These are phyloP conservation scores for Ia io DNA, from an alignment of 2,113 vertebrate genomes.

Conservation along the genomic window DNA sequence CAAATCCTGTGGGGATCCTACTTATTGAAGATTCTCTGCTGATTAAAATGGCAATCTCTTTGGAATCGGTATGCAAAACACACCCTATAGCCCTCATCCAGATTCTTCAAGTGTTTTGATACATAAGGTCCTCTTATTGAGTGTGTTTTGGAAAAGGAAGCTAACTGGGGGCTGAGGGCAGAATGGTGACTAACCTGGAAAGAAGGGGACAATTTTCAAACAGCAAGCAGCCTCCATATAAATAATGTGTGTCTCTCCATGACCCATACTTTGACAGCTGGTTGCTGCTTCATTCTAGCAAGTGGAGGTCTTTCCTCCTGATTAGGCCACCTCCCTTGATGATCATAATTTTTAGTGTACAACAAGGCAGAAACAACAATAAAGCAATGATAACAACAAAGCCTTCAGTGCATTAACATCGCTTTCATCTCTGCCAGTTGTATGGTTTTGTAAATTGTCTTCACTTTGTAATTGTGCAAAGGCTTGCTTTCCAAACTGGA, in stretches of 20 bases:
- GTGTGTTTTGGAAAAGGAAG: slow-evolving; percentile 26
- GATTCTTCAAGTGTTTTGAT: slow-evolving; percentile 65
- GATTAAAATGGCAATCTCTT: slow-evolving; percentile 56
- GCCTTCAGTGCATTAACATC: not conserved
- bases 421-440: slow-evolving; percentile 51
- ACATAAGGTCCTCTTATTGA: slow-evolving; percentile 42
- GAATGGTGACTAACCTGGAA: slow-evolving; percentile 35
- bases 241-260: not conserved
- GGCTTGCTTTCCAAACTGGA: slow-evolving; percentile 40
- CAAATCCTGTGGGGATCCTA: not conserved
- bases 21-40: slow-evolving; percentile 12
- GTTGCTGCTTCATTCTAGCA: not conserved
- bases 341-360: slow-evolving; percentile 56
- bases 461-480: slow-evolving; percentile 46
- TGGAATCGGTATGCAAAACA: slow-evolving; percentile 48
- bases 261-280: slow-evolving; percentile 35
- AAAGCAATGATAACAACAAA: slow-evolving; percentile 54
- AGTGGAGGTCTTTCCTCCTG: slow-evolving; percentile 54
- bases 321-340: slow-evolving; percentile 61
- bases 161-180: not conserved
- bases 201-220: slow-evolving; percentile 42
- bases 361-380: slow-evolving; percentile 42
- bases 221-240: slow-evolving; percentile 41
- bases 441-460: slow-evolving; percentile 54
- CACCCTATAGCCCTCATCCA: not conserved